These are phyloP conservation scores for Sciaenops ocellatus DNA, from an alignment of 2,797 vertebrate genomes.

Conservation along the genomic window DNA sequence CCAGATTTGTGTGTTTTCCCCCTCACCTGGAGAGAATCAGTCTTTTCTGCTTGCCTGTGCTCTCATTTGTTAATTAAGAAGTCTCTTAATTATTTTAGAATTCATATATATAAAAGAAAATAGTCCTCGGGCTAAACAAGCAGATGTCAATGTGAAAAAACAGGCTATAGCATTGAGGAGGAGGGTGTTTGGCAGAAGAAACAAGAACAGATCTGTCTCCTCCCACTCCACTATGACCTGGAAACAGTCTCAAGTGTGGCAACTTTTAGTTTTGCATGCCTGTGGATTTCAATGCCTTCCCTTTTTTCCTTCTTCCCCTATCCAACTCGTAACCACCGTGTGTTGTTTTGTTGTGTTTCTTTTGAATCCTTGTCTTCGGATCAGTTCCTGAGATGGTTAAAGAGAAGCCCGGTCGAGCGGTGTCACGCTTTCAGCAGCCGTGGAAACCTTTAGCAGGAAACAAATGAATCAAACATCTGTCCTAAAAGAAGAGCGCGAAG, in stretches of 20 bases:
- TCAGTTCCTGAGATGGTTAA: slow-evolving; percentile 32
- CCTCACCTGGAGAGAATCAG: slow-evolving; percentile 28
- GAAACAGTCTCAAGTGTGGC: slow-evolving; percentile 71
- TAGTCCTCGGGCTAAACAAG: slow-evolving; percentile 29
- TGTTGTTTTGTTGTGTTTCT: neutral
- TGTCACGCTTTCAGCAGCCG: slow-evolving; percentile 43
- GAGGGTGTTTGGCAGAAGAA: slow-evolving; percentile 48
- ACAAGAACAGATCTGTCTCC: slow-evolving; percentile 65
- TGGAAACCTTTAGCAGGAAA: slow-evolving; percentile 64
- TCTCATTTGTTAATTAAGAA: slow-evolving; percentile 26
- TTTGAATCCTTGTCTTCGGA: neutral
- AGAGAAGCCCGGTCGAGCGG: slow-evolving; percentile 11
- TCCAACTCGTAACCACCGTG: neutral
- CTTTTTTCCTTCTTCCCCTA: neutral
- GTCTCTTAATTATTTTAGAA: slow-evolving; percentile 6
- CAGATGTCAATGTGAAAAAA: slow-evolving; percentile 37
- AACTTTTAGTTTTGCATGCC: slow-evolving; percentile 71
- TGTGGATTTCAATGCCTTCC: slow-evolving; percentile 17
- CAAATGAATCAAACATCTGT: slow-evolving; percentile 54
- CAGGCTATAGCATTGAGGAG: slow-evolving; percentile 22
- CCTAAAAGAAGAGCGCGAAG: neutral
- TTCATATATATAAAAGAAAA: neutral
- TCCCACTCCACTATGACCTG: slow-evolving; percentile 84
- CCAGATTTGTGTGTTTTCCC: neutral
- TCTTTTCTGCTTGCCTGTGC: neutral